Conservation (phyloP, 2,113 vertebrate genomes). For the Cryptomyrus ogoouensis region DNA sequence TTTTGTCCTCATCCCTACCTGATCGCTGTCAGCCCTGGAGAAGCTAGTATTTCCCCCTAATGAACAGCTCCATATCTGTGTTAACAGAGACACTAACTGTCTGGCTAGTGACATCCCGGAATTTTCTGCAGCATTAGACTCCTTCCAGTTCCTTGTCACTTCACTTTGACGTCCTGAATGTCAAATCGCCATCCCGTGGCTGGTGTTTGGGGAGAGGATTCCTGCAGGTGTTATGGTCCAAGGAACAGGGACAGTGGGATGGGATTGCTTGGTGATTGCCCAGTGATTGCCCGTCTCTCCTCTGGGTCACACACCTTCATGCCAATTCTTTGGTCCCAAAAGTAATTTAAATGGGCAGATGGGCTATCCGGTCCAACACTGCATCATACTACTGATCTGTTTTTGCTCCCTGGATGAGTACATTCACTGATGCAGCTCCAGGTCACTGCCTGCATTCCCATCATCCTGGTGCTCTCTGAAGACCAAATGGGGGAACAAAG, state of each 20-base stretch:
- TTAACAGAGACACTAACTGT: not conserved
- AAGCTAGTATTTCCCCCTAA: not conserved
- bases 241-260: not conserved
- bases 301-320: not conserved
- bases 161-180: not conserved
- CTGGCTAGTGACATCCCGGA: not conserved
- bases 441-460: not conserved
- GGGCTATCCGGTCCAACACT: conserved; percentile 18
- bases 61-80: not conserved
- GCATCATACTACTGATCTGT: conserved; percentile 12
- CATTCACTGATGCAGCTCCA: not conserved
- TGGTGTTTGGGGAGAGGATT: not conserved
- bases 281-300: not conserved
- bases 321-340: not conserved
- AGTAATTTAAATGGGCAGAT: conserved; percentile 10
- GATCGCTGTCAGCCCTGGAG: not conserved
- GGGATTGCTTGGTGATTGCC: not conserved
- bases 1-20: not conserved
- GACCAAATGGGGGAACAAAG: not conserved
- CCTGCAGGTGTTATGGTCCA: not conserved
- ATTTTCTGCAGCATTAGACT: not conserved
- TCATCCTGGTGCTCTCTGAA: not conserved
- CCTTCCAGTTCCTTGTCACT: not conserved
- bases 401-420: not conserved
- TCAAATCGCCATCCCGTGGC: not conserved